Conservation (phyloP, 2,797 vertebrate species). For the Malurus leucopterus region DNA sequence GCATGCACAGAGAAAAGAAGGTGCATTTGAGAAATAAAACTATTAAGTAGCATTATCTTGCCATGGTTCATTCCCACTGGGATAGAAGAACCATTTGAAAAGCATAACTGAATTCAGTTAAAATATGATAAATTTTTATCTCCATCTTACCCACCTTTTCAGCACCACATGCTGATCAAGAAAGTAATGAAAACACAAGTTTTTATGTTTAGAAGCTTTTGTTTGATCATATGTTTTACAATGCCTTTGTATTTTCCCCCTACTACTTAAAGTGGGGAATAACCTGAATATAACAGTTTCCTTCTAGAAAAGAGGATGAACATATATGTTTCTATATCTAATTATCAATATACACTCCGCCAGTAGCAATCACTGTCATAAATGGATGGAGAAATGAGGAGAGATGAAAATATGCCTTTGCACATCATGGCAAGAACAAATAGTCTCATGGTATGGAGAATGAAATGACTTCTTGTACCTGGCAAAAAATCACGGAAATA, state of each 20-base stretch:
- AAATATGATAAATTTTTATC: conserved; percentile 40
- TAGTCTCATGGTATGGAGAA: neutral
- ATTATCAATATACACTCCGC: neutral
- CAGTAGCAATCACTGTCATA: neutral
- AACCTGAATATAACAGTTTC: neutral
- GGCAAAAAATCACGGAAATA: neutral
- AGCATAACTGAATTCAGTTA: conserved; percentile 34
- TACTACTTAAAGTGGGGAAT: neutral
- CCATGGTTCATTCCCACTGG: conserved; percentile 39
- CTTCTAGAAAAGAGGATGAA: neutral
- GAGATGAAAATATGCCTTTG: neutral
- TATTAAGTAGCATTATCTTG: conserved; percentile 58
- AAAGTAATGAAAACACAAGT: neutral
- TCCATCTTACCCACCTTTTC: neutral
- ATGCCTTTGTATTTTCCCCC: neutral
- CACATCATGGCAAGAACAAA: neutral
- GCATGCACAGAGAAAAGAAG: conserved; percentile 6
- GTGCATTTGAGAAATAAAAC: conserved; percentile 54
- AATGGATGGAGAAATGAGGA: neutral
- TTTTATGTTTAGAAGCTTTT: conserved; percentile 4
- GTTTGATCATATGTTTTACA: neutral
- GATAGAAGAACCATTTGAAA: conserved; percentile 21
- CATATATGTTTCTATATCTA: neutral
- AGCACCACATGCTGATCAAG: neutral
- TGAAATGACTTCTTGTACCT: neutral